Conservation (phyloP, 1,140 invertebrate genomes). For the Drosophila tani region DNA sequence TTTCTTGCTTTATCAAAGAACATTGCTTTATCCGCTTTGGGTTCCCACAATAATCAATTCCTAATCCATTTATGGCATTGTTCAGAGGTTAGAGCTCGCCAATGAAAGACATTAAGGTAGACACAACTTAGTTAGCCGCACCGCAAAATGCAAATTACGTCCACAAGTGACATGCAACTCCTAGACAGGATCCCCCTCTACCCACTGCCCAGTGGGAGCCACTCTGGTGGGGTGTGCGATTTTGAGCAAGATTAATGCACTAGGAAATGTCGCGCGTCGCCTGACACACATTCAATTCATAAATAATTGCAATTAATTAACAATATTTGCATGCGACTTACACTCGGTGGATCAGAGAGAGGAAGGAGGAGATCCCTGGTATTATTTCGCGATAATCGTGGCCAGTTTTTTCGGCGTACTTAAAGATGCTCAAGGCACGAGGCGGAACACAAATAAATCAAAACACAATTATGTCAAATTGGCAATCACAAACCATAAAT, state of each 20-base stretch:
- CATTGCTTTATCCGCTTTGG: neutral
- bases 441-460: slow-evolving; percentile 57
- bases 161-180: slow-evolving; percentile 37
- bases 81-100: slow-evolving; percentile 3
- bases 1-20: neutral
- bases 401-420: slow-evolving; percentile 10
- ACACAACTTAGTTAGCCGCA: slow-evolving; percentile 16
- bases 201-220: neutral
- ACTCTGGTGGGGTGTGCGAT: slow-evolving; percentile 23
- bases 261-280: slow-evolving; percentile 64
- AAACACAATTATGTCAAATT: slow-evolving; percentile 76
- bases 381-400: slow-evolving; percentile 37
- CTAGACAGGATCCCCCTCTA: slow-evolving; percentile 25
- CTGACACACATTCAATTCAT: slow-evolving; percentile 67
- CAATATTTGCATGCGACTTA: slow-evolving; percentile 65
- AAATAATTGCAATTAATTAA: slow-evolving; percentile 76
- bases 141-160: slow-evolving; percentile 41
- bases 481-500: slow-evolving; percentile 76
- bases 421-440: slow-evolving; percentile 23
- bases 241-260: slow-evolving; percentile 74
- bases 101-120: slow-evolving; percentile 17
- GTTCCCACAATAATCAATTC: slow-evolving; percentile 45
- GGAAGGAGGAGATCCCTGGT: neutral
- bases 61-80: slow-evolving; percentile 31
- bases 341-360: slow-evolving; percentile 9